A percentile compares a stretch with the other conserved stretches of the same genome.
Evolutionary conservation across 2,797 vertebrate genomes (phyloP).

Genomic region (Distichodus sexfasciatus): DNA sequence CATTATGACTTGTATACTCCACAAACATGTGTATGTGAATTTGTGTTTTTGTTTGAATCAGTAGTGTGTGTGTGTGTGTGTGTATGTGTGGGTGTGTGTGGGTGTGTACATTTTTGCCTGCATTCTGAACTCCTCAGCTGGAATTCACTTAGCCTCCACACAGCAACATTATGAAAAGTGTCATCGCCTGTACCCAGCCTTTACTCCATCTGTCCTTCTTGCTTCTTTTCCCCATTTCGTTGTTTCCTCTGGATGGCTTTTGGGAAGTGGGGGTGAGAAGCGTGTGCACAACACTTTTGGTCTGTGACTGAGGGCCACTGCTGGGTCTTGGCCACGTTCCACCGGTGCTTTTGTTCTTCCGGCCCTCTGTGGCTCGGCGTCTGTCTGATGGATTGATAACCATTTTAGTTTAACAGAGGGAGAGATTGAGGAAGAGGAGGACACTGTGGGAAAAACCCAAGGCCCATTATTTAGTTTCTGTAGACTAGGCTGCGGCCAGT

Average conservation of each 20-base stretch:
- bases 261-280: conserved; percentile 62
- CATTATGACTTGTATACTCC: too few relatives aligned
- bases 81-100: too few relatives aligned
- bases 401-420: not conserved
- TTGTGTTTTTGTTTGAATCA: too few relatives aligned
- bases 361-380: conserved; percentile 40
- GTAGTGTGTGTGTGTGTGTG: too few relatives aligned
- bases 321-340: conserved; percentile 31
- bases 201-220: conserved; percentile 1
- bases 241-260: conserved; percentile 49
- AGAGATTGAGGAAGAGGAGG: conserved; percentile 22
- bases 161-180: conserved; percentile 29
- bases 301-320: conserved; percentile 57
- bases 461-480: not conserved
- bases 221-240: too few relatives aligned
- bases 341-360: conserved; percentile 28
- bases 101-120: not conserved
- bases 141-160: conserved; percentile 31
- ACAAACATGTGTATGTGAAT: not conserved
- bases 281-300: conserved; percentile 53
- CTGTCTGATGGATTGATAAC: conserved; percentile 44
- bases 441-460: not conserved
- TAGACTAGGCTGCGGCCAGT: not conserved
- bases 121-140: conserved; percentile 18
- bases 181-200: not conserved